A percentile compares a stretch with the other conserved stretches of the same genome.
These are phyloP conservation scores for Aplidium turbinatum DNA, from an alignment of 23 tunicate genomes.

Conservation along the genomic window DNA sequence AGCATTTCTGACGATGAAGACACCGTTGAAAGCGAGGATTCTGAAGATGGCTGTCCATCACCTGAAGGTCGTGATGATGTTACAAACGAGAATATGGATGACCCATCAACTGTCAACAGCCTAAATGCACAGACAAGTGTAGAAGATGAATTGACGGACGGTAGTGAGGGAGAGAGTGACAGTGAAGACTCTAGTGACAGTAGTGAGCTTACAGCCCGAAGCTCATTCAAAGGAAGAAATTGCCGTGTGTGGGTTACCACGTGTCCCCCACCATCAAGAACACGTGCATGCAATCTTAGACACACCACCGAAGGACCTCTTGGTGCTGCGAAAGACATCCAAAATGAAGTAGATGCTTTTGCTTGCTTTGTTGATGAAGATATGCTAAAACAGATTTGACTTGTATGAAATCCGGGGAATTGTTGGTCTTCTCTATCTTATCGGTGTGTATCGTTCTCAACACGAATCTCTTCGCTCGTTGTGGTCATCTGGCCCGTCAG, in stretches of 20 bases:
- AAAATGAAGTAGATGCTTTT: slow-evolving; percentile 37
- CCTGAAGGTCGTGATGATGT: slow-evolving; percentile 13
- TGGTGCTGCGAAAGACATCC: slow-evolving; percentile 25
- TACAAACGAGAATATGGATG: slow-evolving; percentile 21
- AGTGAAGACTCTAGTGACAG: slow-evolving; percentile 23
- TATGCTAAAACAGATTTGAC: slow-evolving; percentile 31
- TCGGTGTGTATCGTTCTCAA: slow-evolving; percentile 41
- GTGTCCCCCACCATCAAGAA: slow-evolving; percentile 42
- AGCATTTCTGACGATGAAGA: slow-evolving; percentile 27
- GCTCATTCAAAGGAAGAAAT: slow-evolving; percentile 29
- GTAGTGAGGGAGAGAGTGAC: slow-evolving; percentile 20
- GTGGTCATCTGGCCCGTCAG: slow-evolving; percentile 38
- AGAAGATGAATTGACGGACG: slow-evolving; percentile 23
- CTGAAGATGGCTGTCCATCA: slow-evolving; percentile 35
- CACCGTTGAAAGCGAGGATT: slow-evolving; percentile 35
- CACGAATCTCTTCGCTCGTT: slow-evolving; percentile 37
- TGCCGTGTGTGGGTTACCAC: slow-evolving; percentile 20
- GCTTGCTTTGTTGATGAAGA: slow-evolving; percentile 25
- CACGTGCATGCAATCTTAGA: slow-evolving; percentile 22
- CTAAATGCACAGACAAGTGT: not conserved
- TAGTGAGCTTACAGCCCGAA: not conserved
- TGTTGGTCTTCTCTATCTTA: slow-evolving; percentile 31
- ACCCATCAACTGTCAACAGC: slow-evolving; percentile 14
- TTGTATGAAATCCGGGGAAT: slow-evolving; percentile 23
- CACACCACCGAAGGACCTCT: slow-evolving; percentile 32